Base-by-base conservation (phyloP, 2,888 invertebrate species). In the Cryptus viduatorius region DNA sequence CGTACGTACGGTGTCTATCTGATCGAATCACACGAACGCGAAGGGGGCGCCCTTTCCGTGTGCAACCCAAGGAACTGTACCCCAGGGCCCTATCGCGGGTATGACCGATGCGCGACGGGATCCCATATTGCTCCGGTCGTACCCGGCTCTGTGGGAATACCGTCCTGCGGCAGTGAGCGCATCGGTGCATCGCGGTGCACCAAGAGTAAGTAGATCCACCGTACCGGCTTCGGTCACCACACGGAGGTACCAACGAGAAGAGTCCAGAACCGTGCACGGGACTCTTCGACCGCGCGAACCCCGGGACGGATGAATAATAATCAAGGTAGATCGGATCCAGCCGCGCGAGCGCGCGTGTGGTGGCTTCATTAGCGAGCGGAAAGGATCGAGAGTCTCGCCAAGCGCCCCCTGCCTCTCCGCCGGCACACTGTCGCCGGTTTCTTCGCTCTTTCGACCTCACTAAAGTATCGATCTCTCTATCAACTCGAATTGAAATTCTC, bases 251-350 rank as follows among this genome's bases (percentile, higher is more conserved):
- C 81, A 5, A 37, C 7, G 37, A 71, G 75, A 72, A 56, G 80
- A 71, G 73, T 79, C 37, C 67, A 61, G 81, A 64, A 67, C 77
- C 29, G 44, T 69, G 59, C 75, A 72, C 80, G 61, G 75, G 73
- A 75, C 83, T 42, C 79, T 77, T 76, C 69, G 73, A 67, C 56
- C 69, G 72, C 68, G 82, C 79, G 67, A 82, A 84, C 84, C 82
- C 75, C 79, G 50, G 85, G 86, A 85, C 85, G 87, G 85, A 87
- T 88, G 87, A 86, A 89, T 89, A 91, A 90, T 91, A 90, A 91
- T 91, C 89, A 89, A 89, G 88, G 88, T 88, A 88, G 87, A 89
- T 91, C 86, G 86, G 85, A 87, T 89, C 85, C 83, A 69, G 79
- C 71, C 65, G 85, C 80, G 85, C 79, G 79, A 50, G 81, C 73